phyloP scores from a whole-genome alignment of 2,888 invertebrate species.

The Pterobdella sp. region DNA sequence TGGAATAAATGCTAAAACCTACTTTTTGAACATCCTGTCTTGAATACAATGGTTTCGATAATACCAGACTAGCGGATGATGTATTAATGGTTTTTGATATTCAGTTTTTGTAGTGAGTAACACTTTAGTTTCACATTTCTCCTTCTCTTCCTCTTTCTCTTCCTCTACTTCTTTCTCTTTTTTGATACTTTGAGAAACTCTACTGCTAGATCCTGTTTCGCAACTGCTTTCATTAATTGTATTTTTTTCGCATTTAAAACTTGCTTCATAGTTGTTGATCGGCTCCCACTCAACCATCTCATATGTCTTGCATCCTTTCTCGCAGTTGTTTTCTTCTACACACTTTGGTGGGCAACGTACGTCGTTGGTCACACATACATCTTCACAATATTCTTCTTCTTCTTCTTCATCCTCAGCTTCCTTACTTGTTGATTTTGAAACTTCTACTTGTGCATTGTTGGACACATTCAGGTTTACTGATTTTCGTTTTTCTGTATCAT shows the following conservation, averaged over 20 bases:
- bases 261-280: neutral
- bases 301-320: neutral
- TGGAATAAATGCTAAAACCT: neutral
- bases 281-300: neutral
- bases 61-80: neutral
- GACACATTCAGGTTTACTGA: neutral
- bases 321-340: neutral
- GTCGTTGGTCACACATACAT: no score
- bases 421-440: neutral
- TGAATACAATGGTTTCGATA: neutral
- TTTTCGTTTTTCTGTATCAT: neutral
- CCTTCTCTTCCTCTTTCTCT: slow-evolving; percentile 10
- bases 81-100: slow-evolving; percentile 7
- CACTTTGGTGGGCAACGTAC: no score
- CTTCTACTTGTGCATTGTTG: neutral
- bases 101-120: neutral
- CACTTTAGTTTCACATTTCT: neutral
- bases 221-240: neutral
- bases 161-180: slow-evolving; percentile 13
- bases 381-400: neutral
- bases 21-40: neutral
- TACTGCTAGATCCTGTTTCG: neutral
- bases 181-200: neutral
- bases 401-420: neutral
- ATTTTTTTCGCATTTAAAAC: neutral